Evolutionary conservation across 2,888 invertebrate species (phyloP), one percentile per base, ranked within the genome.

Genomic region (Hemistola chrysoprasaria): DNA sequence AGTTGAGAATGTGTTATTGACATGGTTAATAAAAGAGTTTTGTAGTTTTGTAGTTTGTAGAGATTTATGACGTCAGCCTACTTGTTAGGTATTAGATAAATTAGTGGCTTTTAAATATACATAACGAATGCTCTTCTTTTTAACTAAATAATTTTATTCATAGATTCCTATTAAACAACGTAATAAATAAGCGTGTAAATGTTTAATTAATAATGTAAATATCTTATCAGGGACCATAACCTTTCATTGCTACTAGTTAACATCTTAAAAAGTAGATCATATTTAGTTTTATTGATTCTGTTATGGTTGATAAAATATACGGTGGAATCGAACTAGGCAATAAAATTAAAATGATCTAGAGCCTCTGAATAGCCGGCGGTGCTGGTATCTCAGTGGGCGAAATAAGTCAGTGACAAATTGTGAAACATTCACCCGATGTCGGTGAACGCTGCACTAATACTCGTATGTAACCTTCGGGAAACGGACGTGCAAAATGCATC

Each of bases 1-100:
- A 73, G 65, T 72, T 60, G 58, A 55, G 48, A 47, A 53, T 50
- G 55, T 47, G 63, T 69, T 63, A 67, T 75, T 73, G 71, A 70
- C 74, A 72, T 61, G 40, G 58, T 67, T 74, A 61, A 62, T 56
- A 50, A 40, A 35, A 56, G 45, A 51, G n/a, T n/a, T n/a, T n/a
- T n/a, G n/a, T n/a, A n/a, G n/a, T n/a, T n/a, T n/a, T n/a, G n/a
- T n/a, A n/a, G n/a, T n/a, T n/a, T n/a, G n/a, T 53, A 47, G 50
- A 40, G 56, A 57, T 56, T 56, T 59, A 59, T 57, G 49, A 50
- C 51, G 53, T 49, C 53, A 35, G 43, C 33, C 43, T 39, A 53
- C 45, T 44, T 32, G 6, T 25, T 29, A 30, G 11, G 21, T 23
- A 22, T 16, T 16, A 4, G 16, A 3, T 16, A 16, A 3, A 16